Evolutionary conservation across 2,888 invertebrate species (phyloP).

Genomic region (Tethea ocularis): DNA sequence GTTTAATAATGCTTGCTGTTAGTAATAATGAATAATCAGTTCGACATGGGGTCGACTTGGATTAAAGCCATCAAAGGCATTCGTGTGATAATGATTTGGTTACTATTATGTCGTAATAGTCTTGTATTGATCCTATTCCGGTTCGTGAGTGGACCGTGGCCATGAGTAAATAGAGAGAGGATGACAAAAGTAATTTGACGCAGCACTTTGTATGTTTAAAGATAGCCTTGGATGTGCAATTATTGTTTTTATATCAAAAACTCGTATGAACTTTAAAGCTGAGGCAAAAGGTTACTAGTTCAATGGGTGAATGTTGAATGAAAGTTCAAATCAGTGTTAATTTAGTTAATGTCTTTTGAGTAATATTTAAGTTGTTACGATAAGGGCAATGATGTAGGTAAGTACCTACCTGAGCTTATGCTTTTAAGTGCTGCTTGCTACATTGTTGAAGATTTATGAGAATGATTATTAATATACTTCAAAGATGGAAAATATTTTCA

Average conservation of each 20-base stretch:
- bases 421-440: no score
- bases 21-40: conserved; percentile 16
- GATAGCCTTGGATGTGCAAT: conserved; percentile 27
- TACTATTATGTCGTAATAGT: conserved; percentile 14
- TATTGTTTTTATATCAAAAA: conserved; percentile 30
- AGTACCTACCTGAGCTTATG: no score
- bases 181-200: conserved; percentile 37
- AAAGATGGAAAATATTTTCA: conserved; percentile 10
- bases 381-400: background rate
- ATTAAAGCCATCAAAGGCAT: conserved; percentile 10
- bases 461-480: no score
- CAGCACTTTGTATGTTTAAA: background rate
- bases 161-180: conserved; percentile 32
- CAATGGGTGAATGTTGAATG: conserved; percentile 41
- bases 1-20: background rate
- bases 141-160: conserved; percentile 43
- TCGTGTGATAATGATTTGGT: conserved; percentile 14
- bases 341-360: background rate
- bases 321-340: conserved; percentile 31
- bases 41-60: background rate
- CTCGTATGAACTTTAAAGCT: conserved; percentile 17
- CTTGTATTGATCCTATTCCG: conserved; percentile 32
- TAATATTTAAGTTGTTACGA: background rate
- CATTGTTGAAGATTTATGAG: no score
- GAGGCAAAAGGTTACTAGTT: conserved; percentile 26